Evolutionary conservation across 1,140 invertebrate genomes (phyloP), one percentile per base, ranked within the genome.

Genomic region (Littorina saxatilis): DNA sequence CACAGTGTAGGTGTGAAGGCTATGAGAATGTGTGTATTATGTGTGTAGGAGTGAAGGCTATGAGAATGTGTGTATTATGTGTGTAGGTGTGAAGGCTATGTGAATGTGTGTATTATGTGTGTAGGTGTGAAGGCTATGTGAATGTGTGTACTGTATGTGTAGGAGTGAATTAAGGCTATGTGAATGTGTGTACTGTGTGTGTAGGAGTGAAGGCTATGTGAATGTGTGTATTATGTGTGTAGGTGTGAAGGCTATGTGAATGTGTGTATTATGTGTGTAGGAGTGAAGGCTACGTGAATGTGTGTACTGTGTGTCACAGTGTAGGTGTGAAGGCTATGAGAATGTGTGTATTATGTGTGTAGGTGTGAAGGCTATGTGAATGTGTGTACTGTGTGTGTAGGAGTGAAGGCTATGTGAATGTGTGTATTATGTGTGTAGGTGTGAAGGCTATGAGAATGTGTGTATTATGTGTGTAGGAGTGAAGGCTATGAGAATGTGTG

Each of bases 181-280:
- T n/a, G n/a, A n/a, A n/a, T n/a, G n/a, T 58, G 55, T 58, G 15
- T 58, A 23, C 23, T 70, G 79, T 82, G 61, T 81, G 84, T 83
- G 11, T 85, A 91, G 91, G 85, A 47, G 88, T 91, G 17, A 88
- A 87, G 75, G 91, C 91, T 27, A 88, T 92, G n/a, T n/a, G n/a
- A n/a, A n/a, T n/a, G n/a, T 58, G 55, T 58, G 15, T 58, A 23
- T 27, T 70, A 79, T 82, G 61, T 81, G 84, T 83, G 11, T 85
- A 91, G 91, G 85, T 55, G 88, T 91, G 17, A 88, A 87, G 75
- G 91, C 91, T 27, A 88, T 92, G n/a, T n/a, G n/a, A n/a, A n/a
- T n/a, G n/a, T 58, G 55, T 58, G 15, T 58, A 23, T 27, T 70
- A 79, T 82, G 61, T 81, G 84, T 83, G 11, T 85, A 91, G 91